Evolutionary conservation across 2,113 vertebrate genomes (phyloP), one percentile per base, ranked within the genome.

Genomic region (Turnix velox): DNA sequence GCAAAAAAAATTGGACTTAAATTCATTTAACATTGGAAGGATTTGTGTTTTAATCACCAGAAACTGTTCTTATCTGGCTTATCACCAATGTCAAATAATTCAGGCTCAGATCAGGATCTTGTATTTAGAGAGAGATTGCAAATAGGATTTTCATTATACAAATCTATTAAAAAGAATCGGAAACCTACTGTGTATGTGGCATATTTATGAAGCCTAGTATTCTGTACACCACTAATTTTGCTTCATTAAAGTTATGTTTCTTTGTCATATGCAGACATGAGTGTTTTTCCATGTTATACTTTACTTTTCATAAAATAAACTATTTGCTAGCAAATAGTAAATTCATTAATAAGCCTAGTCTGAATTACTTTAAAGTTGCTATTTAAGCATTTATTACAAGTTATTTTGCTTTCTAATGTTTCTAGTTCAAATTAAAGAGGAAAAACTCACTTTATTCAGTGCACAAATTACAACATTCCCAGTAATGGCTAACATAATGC

Each of bases 21-120:
- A 72, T 93, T 92, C 4, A 19, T 87, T 90, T 88, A 72, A 61
- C 33, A 14, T 39, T 90, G 63, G 45, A 80, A 59, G 46, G 74
- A 94, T 95, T 95, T 94, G 66, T 81, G 33, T 88, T 87, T 87
- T 94, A 91, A 92, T 96, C 84, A 74, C 61, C 30, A 90, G 71
- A 69, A 94, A 73, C 67, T 87, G 66, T 93, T 85, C 43, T 93
- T 93, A 93, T 89, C 81, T 93, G 71, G 87, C 87, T 94, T 94
- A 90, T 86, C 78, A 86, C 40, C 61, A 66, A 66, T 73, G 57
- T 88, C 63, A 84, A 72, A 63, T 91, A 90, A 87, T 83, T 91
- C 76, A 48, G 43, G 45, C 49, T 82, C 0, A 0, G 49, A 76
- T 93, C 54, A 74, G 78, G 51, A 51, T 85, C 43, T 95, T 15